Percentiles rank a stretch among this genome's conserved stretches.
Evolutionary conservation across 2,888 invertebrate species (phyloP).

Genomic region (Euzetes globulus): DNA sequence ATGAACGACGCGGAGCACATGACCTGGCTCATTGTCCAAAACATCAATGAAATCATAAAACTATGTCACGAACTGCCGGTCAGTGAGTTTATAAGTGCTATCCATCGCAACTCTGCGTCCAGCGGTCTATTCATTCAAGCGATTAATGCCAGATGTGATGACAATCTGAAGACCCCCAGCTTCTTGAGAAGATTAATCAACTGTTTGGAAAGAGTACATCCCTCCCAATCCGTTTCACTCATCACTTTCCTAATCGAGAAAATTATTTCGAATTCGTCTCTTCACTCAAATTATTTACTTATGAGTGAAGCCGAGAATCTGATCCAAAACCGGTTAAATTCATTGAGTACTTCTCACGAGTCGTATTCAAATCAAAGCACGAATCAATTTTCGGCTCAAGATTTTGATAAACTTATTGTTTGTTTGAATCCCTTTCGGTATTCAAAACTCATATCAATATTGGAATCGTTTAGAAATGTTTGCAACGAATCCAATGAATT

Average conservation of each 20-base stretch:
- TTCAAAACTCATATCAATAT: not conserved
- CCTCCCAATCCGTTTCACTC: conserved; percentile 65
- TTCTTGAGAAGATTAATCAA: conserved; percentile 61
- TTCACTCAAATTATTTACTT: conserved; percentile 23
- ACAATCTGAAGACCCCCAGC: conserved; percentile 52
- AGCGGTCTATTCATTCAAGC: conserved; percentile 66
- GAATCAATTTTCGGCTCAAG: conserved; percentile 2
- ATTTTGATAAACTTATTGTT: not conserved
- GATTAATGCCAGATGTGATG: conserved; percentile 59
- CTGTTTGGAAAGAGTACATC: conserved; percentile 57
- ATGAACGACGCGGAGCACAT: conserved; percentile 63
- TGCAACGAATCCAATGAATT: not conserved
- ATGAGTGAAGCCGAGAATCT: conserved; percentile 28
- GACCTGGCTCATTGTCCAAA: conserved; percentile 67
- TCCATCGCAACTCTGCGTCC: conserved; percentile 59
- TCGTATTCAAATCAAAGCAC: not conserved
- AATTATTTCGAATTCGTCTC: conserved; percentile 60
- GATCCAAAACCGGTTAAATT: conserved; percentile 15
- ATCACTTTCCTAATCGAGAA: conserved; percentile 57
- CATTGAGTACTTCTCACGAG: not conserved
- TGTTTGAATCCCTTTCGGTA: not conserved
- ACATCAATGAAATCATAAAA: conserved; percentile 60
- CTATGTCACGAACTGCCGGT: conserved; percentile 61
- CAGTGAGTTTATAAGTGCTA: conserved; percentile 56
- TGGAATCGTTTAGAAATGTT: conserved; percentile 11